Evolutionary conservation across 2,888 invertebrate species (phyloP), one percentile per base, ranked within the genome.

Genomic region (Metacarcinus magister): DNA sequence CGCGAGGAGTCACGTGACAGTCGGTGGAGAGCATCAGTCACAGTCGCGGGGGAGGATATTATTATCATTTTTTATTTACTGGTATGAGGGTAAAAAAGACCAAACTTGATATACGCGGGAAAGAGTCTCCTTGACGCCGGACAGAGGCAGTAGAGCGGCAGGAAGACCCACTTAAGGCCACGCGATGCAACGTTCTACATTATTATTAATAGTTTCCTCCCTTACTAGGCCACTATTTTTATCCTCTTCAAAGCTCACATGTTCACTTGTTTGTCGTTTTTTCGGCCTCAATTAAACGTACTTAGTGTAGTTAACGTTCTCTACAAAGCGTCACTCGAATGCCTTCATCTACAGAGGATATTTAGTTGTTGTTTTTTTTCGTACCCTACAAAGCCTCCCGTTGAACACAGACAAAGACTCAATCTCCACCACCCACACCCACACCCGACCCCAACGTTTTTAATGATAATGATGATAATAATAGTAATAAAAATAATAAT

Each of bases 291-390:
- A n/a, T 28, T 28, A 75, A 75, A 10, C 75, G 44, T 44, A 39
- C 19, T 67, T 93, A 93, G 44, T 54, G 54, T 54, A 90, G 4
- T 92, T 7, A 92, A 10, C 10, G 46, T 48, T 16, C 54, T n/a
- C 92, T 32, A 32, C 92, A 92, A 44, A 92, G 44, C 54, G 92
- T 48, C 75, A 10, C 75, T 75, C 75, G 75, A 28, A 10, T 60
- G 60, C 3, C 60, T 60, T 89, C 2, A 32, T 89, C 89, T 43
- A 89, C 43, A 89, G 39, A 32, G 32, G 23, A 28, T 13, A 32
- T 89, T 89, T 43, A 39, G n/a, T 89, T 87, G 2, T 13, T 32
- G 13, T 39, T 28, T 89, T 32, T 32, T 89, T 60, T 23, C 60
- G 60, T 23, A 23, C 60, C 60, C 60, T 60, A 60, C 60, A 60